Conservation (phyloP, 2,113 vertebrate species). For the Alaudala cheleensis region DNA sequence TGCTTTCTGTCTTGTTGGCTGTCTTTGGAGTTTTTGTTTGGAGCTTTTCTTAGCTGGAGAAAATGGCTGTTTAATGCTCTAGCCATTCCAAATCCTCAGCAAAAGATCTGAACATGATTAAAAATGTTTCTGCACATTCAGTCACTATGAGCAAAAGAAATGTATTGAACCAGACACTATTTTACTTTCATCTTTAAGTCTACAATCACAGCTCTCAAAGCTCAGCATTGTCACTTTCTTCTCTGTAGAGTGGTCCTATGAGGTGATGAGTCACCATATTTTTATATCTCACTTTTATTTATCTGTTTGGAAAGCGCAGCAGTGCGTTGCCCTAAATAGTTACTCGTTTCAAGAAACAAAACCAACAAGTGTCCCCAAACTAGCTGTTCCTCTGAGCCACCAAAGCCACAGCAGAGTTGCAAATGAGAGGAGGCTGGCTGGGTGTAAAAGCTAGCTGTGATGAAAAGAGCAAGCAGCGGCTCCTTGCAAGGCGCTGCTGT, state of each 20-base stretch:
- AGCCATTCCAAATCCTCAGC: neutral
- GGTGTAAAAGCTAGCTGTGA: neutral
- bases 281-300: neutral
- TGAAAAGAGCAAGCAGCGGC: neutral
- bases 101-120: neutral
- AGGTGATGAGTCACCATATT: neutral
- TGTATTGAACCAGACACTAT: neutral
- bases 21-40: neutral
- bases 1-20: neutral
- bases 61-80: neutral
- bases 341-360: neutral
- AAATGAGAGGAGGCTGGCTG: accelerated
- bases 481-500: accelerated
- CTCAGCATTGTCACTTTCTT: neutral
- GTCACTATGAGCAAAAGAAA: neutral
- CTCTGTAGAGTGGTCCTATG: neutral
- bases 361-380: neutral
- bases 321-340: neutral
- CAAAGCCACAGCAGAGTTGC: neutral
- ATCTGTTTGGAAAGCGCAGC: neutral
- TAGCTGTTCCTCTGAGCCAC: neutral
- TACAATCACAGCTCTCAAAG: neutral
- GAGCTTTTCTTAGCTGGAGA: neutral
- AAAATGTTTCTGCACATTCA: neutral
- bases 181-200: neutral